phyloP scores from a whole-genome alignment of 2,797 vertebrate species.

The Phalanger gymnotis region DNA sequence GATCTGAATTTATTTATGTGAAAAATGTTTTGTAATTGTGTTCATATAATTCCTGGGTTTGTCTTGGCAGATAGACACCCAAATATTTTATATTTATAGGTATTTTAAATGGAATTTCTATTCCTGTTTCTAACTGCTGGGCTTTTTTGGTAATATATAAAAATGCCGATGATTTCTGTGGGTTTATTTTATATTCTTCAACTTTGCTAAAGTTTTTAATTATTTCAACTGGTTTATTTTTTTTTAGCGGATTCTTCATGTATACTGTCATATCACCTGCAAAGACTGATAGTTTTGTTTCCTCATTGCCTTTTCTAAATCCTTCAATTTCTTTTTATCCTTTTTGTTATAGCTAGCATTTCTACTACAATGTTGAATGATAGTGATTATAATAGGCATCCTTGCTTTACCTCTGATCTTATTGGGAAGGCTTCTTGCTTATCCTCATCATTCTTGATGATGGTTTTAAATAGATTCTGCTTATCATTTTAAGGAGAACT shows the following conservation, averaged over 20 bases:
- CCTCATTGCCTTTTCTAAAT: not conserved
- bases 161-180: not conserved
- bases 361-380: not conserved
- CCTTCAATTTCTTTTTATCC: not conserved
- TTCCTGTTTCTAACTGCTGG: not conserved
- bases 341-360: not conserved
- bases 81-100: not conserved
- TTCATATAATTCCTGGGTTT: not conserved
- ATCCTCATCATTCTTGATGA: too few species aligned
- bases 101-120: not conserved
- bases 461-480: not conserved
- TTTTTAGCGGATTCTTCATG: not conserved
- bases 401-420: too few species aligned
- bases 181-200: not conserved
- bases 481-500: not conserved
- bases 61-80: not conserved
- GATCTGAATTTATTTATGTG: not conserved
- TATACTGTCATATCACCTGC: not conserved
- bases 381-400: too few species aligned
- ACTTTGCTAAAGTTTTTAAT: too few species aligned
- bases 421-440: too few species aligned
- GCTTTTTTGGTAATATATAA: not conserved
- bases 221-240: too few species aligned
- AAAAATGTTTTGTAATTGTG: not conserved
- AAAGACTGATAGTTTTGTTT: not conserved